Conservation (phyloP, 1,140 invertebrate genomes). For the Drosophila subobscura region DNA sequence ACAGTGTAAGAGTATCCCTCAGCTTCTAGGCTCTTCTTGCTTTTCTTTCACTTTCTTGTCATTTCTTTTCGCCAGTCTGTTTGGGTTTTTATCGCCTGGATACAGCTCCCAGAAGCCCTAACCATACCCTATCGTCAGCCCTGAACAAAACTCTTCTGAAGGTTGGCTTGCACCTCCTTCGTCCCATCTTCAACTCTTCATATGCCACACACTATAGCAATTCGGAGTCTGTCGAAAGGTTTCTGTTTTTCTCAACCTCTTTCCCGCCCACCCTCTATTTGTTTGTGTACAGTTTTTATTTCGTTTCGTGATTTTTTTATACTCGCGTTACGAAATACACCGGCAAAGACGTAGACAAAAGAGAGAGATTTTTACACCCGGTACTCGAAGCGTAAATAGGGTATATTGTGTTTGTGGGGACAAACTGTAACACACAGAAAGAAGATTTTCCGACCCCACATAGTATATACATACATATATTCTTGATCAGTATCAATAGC, state of each 20-base stretch:
- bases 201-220: slow-evolving; percentile 57
- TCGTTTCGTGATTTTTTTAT: slow-evolving; percentile 57
- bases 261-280: neutral
- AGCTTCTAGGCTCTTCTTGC: neutral
- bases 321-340: slow-evolving; percentile 55
- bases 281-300: slow-evolving; percentile 14
- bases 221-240: slow-evolving; percentile 54
- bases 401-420: no score
- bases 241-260: slow-evolving; percentile 7
- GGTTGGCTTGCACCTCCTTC: neutral
- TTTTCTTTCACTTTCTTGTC: slow-evolving; percentile 15
- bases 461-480: no score
- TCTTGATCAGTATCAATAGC: no score
- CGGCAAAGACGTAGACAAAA: slow-evolving; percentile 25
- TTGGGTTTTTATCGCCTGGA: slow-evolving; percentile 61
- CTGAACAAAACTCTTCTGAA: slow-evolving; percentile 25
- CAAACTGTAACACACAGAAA: no score
- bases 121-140: slow-evolving; percentile 1
- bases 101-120: slow-evolving; percentile 28
- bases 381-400: no score
- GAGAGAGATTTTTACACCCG: no score
- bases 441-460: no score
- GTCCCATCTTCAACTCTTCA: slow-evolving; percentile 24
- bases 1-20: no score
- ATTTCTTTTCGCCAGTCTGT: slow-evolving; percentile 51